Evolutionary conservation across 2,113 vertebrate genomes (phyloP), one percentile per base, ranked within the genome.

Genomic region (Zosterops pallidus): DNA sequence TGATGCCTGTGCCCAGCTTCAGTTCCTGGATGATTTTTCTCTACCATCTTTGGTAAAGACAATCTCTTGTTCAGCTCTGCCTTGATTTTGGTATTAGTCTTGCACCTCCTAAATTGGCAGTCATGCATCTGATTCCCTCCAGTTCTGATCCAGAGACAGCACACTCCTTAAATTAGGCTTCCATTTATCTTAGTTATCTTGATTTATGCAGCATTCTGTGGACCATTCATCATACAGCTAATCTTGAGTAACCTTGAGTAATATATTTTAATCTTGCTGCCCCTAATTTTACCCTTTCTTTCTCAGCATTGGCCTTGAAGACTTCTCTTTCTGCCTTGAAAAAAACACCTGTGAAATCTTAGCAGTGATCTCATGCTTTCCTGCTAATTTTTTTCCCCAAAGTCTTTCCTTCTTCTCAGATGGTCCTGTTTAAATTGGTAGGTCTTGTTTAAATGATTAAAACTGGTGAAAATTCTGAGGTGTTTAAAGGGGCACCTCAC

Each of bases 121-220:
- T 75, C 81, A 35, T 42, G 65, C 11, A 0, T 84, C 81, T 82
- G 56, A 29, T 70, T 78, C 91, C 81, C 82, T 89, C 60, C 53
- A 89, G 35, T 75, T 91, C 78, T 84, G 92, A 96, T 91, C 81
- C 84, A 89, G 92, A 94, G 62, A 56, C 60, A 89, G 84, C 69
- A 71, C 57, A 75, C 47, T 94, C 65, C 65, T 95, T 82, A 95
- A 96, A 96, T 95, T 92, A 96, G 69, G 82, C 60, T 79, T 89
- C 78, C 92, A 96, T 96, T 96, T 91, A 94, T 96, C 96, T 96
- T 89, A 68, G 87, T 96, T 96, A 91, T 84, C 92, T 89, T 96
- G 90, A 96, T 95, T 96, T 96, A 96, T 95, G 90, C 84, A 87
- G 81, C 1, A 0, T 92, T 92, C 87, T 75, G 42, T 60, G 44